phyloP scores from a whole-genome alignment of 2,888 invertebrate genomes.

The Hirtodrosophila histrioides region DNA sequence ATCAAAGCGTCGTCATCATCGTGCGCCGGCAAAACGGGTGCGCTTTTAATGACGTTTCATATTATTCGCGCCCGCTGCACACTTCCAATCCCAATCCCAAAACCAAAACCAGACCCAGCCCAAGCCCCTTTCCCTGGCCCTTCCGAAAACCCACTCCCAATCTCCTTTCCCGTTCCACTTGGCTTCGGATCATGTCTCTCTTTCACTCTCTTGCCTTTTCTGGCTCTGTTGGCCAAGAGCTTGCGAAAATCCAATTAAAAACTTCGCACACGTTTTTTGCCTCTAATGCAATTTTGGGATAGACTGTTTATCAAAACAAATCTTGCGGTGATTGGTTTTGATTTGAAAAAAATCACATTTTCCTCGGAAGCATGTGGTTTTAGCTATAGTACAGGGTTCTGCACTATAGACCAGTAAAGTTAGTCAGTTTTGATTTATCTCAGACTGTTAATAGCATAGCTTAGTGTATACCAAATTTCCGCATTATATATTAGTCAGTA shows the following conservation, averaged over 20 bases:
- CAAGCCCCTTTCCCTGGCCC: slow-evolving; percentile 2
- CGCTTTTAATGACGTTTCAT: slow-evolving; percentile 74
- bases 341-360: background rate
- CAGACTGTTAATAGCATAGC: too few relatives aligned
- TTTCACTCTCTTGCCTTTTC: background rate
- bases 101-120: background rate
- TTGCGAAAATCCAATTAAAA: slow-evolving; percentile 78
- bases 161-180: slow-evolving; percentile 24
- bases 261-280: slow-evolving; percentile 57
- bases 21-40: slow-evolving; percentile 50
- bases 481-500: too few relatives aligned
- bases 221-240: slow-evolving; percentile 13
- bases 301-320: slow-evolving; percentile 2
- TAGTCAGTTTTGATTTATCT: too few relatives aligned
- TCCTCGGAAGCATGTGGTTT: too few relatives aligned
- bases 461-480: too few relatives aligned
- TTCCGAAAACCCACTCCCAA: background rate
- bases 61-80: slow-evolving; percentile 73
- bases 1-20: slow-evolving; percentile 42
- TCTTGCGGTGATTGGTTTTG: slow-evolving; percentile 14
- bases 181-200: slow-evolving; percentile 41
- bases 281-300: slow-evolving; percentile 55
- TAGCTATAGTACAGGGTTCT: too few relatives aligned
- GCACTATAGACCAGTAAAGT: too few relatives aligned
- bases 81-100: slow-evolving; percentile 34